A percentile compares a stretch with the other conserved stretches of the same genome.
Evolutionary conservation across 2,113 vertebrate genomes (phyloP).

Genomic region (Channa argus): DNA sequence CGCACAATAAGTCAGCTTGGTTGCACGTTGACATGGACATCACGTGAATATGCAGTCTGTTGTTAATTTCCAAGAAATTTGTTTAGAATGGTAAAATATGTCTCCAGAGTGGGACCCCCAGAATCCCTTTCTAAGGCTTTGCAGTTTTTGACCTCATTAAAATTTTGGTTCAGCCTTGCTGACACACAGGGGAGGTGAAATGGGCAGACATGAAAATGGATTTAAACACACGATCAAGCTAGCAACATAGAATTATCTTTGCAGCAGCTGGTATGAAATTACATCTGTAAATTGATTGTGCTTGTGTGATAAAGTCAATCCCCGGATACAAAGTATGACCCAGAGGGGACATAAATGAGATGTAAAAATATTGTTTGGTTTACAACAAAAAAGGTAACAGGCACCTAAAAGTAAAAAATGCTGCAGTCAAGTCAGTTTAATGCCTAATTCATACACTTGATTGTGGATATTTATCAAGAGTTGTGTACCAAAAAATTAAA

Average conservation of each 20-base stretch:
- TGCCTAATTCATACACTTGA: conserved; percentile 18
- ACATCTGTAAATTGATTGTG: conserved; percentile 65
- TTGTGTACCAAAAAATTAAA: background rate
- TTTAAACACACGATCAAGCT: conserved; percentile 59
- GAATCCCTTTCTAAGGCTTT: conserved; percentile 29
- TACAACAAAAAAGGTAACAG: conserved; percentile 40
- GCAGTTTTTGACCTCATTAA: conserved; percentile 69
- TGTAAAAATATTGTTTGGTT: conserved; percentile 62
- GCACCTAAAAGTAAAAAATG: conserved; percentile 37
- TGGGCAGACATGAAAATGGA: conserved; percentile 55
- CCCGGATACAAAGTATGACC: conserved; percentile 55
- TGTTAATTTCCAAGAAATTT: conserved; percentile 56
- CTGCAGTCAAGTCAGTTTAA: conserved; percentile 26
- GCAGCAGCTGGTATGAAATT: conserved; percentile 54
- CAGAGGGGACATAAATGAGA: conserved; percentile 67
- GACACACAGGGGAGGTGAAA: conserved; percentile 26
- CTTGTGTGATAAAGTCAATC: conserved; percentile 45
- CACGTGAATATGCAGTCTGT: conserved; percentile 53
- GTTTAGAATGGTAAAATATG: conserved; percentile 55
- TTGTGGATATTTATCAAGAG: conserved; percentile 18
- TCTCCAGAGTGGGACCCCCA: conserved; percentile 34
- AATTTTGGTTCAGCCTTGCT: conserved; percentile 48
- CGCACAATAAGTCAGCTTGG: conserved; percentile 42
- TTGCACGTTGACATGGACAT: conserved; percentile 31
- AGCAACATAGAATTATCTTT: conserved; percentile 57